These are phyloP conservation scores for Chrysolina haemoptera DNA, from an alignment of 2,888 invertebrate genomes.

Conservation along the genomic window DNA sequence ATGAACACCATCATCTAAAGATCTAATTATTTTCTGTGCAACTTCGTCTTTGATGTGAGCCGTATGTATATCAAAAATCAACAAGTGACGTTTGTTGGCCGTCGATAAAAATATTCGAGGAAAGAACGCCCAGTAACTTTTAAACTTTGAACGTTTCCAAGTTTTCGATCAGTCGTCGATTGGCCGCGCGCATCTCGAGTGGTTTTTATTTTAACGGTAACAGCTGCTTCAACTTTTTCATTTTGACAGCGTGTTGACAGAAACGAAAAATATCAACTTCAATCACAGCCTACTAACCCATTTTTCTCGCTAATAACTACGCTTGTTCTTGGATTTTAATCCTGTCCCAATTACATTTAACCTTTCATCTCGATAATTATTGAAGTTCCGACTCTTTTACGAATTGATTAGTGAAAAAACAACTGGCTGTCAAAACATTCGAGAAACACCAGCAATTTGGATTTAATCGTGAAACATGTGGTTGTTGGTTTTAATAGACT, in stretches of 20 bases:
- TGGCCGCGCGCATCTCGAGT: slow-evolving; percentile 57
- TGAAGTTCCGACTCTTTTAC: not conserved
- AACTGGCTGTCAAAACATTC: not conserved
- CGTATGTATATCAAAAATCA: slow-evolving; percentile 36
- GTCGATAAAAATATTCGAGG: slow-evolving; percentile 62
- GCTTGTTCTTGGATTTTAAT: no score
- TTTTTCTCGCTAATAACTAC: not conserved
- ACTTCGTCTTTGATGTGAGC: slow-evolving; percentile 11
- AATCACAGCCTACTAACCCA: not conserved
- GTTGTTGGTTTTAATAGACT: not conserved
- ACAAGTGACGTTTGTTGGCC: slow-evolving; percentile 43
- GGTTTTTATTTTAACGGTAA: slow-evolving; percentile 47
- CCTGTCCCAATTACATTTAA: no score
- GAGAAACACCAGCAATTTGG: not conserved
- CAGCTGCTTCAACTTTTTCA: slow-evolving; percentile 9
- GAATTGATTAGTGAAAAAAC: not conserved
- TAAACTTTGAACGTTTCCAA: slow-evolving; percentile 43
- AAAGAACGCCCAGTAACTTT: slow-evolving; percentile 49
- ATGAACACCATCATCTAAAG: not conserved
- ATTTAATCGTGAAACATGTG: not conserved
- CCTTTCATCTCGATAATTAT: no score
- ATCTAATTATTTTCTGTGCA: not conserved
- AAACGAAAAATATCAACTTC: slow-evolving; percentile 1
- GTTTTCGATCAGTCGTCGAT: slow-evolving; percentile 59
- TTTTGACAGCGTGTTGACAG: slow-evolving; percentile 9